A percentile compares a stretch with the other conserved stretches of the same genome.
These are phyloP conservation scores for Edolisoma coerulescens DNA, from an alignment of 2,113 vertebrate species.

Conservation along the genomic window DNA sequence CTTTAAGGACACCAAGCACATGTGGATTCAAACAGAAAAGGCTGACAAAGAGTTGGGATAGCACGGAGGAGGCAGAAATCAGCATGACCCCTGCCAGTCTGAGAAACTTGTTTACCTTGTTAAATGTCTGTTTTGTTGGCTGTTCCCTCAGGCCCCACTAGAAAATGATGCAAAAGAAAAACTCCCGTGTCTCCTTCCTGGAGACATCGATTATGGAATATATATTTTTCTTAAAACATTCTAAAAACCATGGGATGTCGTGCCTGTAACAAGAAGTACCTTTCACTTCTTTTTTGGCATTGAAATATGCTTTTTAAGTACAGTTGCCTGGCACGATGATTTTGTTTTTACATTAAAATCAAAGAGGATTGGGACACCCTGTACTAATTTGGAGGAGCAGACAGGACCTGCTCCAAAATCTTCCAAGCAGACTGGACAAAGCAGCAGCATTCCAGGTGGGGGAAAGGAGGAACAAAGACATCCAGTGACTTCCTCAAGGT, in stretches of 20 bases:
- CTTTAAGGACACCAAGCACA: background rate
- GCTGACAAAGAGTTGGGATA: background rate
- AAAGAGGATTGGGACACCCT: background rate
- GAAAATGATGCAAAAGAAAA: background rate
- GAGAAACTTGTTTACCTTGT: background rate
- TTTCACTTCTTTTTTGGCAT: background rate
- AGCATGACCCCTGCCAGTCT: background rate
- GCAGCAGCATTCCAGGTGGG: background rate
- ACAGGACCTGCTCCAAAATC: constrained; percentile 11
- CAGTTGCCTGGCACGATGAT: constrained; percentile 8
- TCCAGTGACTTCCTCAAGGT: background rate
- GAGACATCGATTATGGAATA: background rate
- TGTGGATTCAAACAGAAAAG: background rate
- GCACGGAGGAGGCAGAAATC: background rate
- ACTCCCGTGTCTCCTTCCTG: background rate
- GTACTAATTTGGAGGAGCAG: background rate
- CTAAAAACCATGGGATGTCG: constrained; percentile 38
- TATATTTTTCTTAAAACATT: background rate
- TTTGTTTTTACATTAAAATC: constrained; percentile 15
- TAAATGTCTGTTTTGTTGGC: background rate
- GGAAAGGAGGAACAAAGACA: background rate
- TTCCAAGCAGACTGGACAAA: background rate
- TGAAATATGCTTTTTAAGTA: constrained; percentile 57
- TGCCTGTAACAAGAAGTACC: background rate
- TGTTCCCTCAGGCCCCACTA: background rate